Base-by-base conservation (phyloP, 2,113 vertebrate genomes). In the Vireo altiloquus region DNA sequence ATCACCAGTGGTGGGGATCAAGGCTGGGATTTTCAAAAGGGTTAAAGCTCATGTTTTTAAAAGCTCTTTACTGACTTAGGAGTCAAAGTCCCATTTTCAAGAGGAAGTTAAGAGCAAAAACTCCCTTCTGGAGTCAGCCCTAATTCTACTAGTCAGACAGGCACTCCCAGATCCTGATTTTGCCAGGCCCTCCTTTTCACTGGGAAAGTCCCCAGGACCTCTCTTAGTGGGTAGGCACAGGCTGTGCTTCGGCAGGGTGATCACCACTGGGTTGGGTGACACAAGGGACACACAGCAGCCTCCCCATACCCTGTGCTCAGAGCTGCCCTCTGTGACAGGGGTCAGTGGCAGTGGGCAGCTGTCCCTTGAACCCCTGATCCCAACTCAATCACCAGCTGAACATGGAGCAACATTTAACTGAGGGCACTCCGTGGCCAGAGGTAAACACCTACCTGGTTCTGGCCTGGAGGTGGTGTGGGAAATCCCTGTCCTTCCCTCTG, bases 21-120 rank as follows among this genome's bases (percentile, higher is more conserved):
- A 94, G 89, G 86, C 54, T 87, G 39, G 46, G 66, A 72, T 82
- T 94, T 95, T 95, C 46, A 54, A 82, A 89, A 92, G 35, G 24
- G 49, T 52, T 70, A 92, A 85, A 92, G 39, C 68, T 92, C 82
- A 59, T 69, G 75, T 65, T 91, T 95, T 91, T 79, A 88, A 94
- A 95, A 95, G 74, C 63, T 94, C 82, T 92, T 92, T 85, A 85
- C 33, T 89, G 75, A 91, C 66, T 82, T 80, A 54, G 8, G 74
- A 91, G 84, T 81, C 66, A 46, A 82, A 91, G 77, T 28, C 52
- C n/a, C 42, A 71, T 82, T 93, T 88, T 93, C 52, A 93, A 90
- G 79, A 90, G 71, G 82, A 95, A 96, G 88, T 85, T 85, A 80
- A 59, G 63, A 88, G 64, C 39, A 93, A 96, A 96, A 93, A 39